These are phyloP conservation scores for Drosophila ironensis DNA, from an alignment of 1,140 invertebrate species.

Conservation along the genomic window DNA sequence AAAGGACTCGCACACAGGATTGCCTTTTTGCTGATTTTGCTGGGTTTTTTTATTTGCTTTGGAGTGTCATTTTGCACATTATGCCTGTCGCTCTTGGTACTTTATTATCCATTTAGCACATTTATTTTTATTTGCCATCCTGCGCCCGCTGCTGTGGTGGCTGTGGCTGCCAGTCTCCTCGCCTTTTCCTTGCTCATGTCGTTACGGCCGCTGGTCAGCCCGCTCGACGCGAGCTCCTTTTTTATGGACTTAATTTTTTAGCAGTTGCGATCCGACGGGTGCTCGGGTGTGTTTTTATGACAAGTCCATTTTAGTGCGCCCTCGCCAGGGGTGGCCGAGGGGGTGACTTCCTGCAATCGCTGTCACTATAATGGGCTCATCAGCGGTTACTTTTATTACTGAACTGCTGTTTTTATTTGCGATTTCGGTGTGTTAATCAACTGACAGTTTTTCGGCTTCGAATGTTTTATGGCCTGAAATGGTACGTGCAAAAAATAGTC, in stretches of 20 bases:
- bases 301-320: slow-evolving; percentile 50
- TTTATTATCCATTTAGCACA: slow-evolving; percentile 81
- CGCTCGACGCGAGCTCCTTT: slow-evolving; percentile 36
- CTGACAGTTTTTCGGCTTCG: slow-evolving; percentile 42
- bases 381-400: slow-evolving; percentile 58
- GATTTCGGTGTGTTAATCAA: slow-evolving; percentile 69
- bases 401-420: slow-evolving; percentile 41
- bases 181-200: slow-evolving; percentile 59
- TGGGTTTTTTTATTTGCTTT: slow-evolving; percentile 31
- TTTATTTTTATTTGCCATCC: slow-evolving; percentile 73
- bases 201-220: slow-evolving; percentile 56
- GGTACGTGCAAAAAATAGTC: not conserved
- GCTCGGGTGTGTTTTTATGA: slow-evolving; percentile 21
- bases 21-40: slow-evolving; percentile 27
- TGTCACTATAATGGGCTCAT: slow-evolving; percentile 73
- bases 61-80: slow-evolving; percentile 62
- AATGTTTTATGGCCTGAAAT: slow-evolving; percentile 36
- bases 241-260: slow-evolving; percentile 77
- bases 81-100: slow-evolving; percentile 71
- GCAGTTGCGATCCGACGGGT: slow-evolving; percentile 55
- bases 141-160: slow-evolving; percentile 27
- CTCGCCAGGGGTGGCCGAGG: slow-evolving; percentile 13
- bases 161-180: slow-evolving; percentile 31
- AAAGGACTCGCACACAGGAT: slow-evolving; percentile 34
- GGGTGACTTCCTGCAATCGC: slow-evolving; percentile 41